These are phyloP conservation scores for Acronicta psi DNA, from an alignment of 2,888 invertebrate genomes.

Conservation along the genomic window DNA sequence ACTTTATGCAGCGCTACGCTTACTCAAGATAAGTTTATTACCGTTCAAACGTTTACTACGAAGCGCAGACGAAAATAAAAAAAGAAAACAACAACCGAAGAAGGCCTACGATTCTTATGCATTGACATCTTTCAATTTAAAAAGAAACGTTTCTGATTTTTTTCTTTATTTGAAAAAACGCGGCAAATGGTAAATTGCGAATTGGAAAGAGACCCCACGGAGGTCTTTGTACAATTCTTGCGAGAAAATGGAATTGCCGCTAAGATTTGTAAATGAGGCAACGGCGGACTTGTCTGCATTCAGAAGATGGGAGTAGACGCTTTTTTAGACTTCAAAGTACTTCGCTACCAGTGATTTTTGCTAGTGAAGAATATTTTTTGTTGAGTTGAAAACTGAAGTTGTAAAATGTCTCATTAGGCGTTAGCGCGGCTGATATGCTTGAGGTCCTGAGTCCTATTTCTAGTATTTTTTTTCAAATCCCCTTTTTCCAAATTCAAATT, in stretches of 20 bases:
- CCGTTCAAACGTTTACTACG: constrained; percentile 34
- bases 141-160: constrained; percentile 45
- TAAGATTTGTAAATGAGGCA: constrained; percentile 58
- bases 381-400: background rate
- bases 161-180: constrained; percentile 49
- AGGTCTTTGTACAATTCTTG: constrained; percentile 57
- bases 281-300: constrained; percentile 44
- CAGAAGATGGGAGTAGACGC: constrained; percentile 31
- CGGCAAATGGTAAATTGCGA: constrained; percentile 56
- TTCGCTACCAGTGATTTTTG: constrained; percentile 8
- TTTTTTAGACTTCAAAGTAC: constrained; percentile 40
- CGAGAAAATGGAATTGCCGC: constrained; percentile 59
- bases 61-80: constrained; percentile 40
- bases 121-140: constrained; percentile 59
- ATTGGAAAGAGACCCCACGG: constrained; percentile 52
- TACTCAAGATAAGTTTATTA: constrained; percentile 29
- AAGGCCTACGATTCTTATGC: constrained; percentile 48
- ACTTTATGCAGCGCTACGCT: constrained; percentile 12
- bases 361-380: background rate
- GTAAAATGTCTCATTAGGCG: too few relatives aligned
- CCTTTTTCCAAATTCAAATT: too few relatives aligned
- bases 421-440: too few relatives aligned
- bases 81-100: constrained; percentile 18
- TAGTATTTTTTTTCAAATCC: too few relatives aligned
- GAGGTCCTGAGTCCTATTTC: too few relatives aligned